A percentile compares a stretch with the other conserved stretches of the same genome.
phyloP scores from a whole-genome alignment of 2,888 invertebrate species.

The Cantharis nigra region DNA sequence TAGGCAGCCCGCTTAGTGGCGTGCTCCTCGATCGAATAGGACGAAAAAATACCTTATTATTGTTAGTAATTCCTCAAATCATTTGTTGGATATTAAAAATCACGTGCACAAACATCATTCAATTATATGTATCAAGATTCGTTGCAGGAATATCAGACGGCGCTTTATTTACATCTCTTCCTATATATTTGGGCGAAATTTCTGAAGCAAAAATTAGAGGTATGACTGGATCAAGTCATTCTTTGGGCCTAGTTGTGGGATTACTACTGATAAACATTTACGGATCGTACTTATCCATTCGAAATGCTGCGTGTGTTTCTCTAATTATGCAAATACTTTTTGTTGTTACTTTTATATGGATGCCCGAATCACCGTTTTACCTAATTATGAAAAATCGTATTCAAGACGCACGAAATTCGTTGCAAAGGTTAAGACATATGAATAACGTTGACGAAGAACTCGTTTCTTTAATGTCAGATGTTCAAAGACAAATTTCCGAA shows the following conservation, averaged over 20 bases:
- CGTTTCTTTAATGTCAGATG: constrained; percentile 36
- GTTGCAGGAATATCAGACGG: constrained; percentile 36
- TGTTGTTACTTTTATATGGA: constrained; percentile 35
- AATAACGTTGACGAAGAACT: constrained; percentile 44
- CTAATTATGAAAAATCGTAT: constrained; percentile 45
- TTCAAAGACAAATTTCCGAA: constrained; percentile 46
- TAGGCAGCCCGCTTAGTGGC: constrained; percentile 25
- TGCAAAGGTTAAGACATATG: constrained; percentile 39
- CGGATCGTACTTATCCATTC: constrained; percentile 19
- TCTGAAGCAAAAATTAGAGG: constrained; percentile 37
- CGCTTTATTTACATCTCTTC: constrained; percentile 34
- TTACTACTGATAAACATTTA: constrained; percentile 41
- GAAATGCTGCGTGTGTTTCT: constrained; percentile 11
- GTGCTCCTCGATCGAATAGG: constrained; percentile 43
- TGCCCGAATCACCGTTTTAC: constrained; percentile 67
- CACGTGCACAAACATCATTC: constrained; percentile 2
- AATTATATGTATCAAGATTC: constrained; percentile 27
- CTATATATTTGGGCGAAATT: constrained; percentile 38
- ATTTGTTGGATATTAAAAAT: constrained; percentile 40
- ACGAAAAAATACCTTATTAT: constrained; percentile 41
- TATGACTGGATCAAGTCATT: constrained; percentile 28
- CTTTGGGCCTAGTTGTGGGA: constrained; percentile 26
- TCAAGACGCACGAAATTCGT: constrained; percentile 36
- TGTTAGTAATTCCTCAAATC: constrained; percentile 43
- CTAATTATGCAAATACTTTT: constrained; percentile 35